Base-by-base conservation (phyloP, 2,113 vertebrate genomes). In the Trinectes maculatus region DNA sequence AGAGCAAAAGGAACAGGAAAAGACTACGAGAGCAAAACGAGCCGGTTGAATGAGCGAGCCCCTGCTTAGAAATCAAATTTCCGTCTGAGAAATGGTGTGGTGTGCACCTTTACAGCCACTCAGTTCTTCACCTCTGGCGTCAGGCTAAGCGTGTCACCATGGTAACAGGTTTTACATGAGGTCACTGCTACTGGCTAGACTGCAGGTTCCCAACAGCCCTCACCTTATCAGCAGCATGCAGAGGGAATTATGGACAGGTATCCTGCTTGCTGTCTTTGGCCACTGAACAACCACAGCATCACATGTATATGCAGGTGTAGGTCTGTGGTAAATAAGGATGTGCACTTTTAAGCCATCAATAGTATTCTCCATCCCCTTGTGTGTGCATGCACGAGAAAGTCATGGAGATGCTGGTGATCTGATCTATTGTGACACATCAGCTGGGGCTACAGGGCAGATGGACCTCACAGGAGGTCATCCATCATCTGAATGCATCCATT, bases 381-480 rank as follows among this genome's bases (percentile, higher is more conserved):
- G 29, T 46, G 69, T 42, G 48, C 40, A 29, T 55, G 67, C 1
- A 11, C 34, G 34, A 19, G 2, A 39, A 48, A 43, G 19, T 60
- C 34, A 4, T 31, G 12, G 72, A 61, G 56, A 68, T 53, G 49
- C 39, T 67, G 69, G 71, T 83, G 70, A 85, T 77, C 15, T 87
- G 73, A 87, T 86, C 33, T 43, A 22, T 22, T 66, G 36, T 85
- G 84, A 86, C 81, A 80, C 33, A 58, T 79, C 31, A 53, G 79
- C 55, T 66, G 54, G 48, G 52, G 59, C 81, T 62, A 69, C 55
- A 12, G 69, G 76, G 76, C 85, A 89, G 86, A 89, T 87, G 86
- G 89, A 80, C 79, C 71, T 74, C 82, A 60, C 85, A 84, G 79
- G 63, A n/a, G n/a, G n/a, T n/a, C n/a, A n/a, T n/a, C n/a, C n/a